Evolutionary conservation across 2,113 vertebrate species (phyloP).

Genomic region (Cynoglossus semilaevis): DNA sequence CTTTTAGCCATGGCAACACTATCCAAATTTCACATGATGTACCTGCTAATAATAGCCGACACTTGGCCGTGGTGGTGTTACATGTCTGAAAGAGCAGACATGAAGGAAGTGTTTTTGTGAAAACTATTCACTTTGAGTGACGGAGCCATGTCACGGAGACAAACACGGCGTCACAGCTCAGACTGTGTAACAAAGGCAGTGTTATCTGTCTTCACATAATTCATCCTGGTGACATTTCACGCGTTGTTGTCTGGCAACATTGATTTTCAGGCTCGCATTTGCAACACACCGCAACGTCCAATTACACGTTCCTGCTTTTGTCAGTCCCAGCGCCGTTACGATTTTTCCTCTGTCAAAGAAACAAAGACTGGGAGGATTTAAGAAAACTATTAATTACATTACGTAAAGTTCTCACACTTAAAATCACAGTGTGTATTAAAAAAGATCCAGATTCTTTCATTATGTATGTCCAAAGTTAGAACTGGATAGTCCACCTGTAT

Average conservation of each 20-base stretch:
- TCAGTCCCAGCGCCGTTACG: not conserved
- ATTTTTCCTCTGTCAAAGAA: too few relatives aligned
- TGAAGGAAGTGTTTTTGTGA: slow-evolving; percentile 21
- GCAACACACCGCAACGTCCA: slow-evolving; percentile 38
- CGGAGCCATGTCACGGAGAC: slow-evolving; percentile 4
- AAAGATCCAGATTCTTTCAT: not conserved
- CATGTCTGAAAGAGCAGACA: slow-evolving; percentile 21
- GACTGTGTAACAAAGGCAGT: slow-evolving; percentile 10
- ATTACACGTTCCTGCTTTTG: slow-evolving; percentile 12
- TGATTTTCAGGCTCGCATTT: slow-evolving; percentile 37
- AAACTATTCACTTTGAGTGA: slow-evolving; percentile 25
- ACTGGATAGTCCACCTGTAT: slow-evolving; percentile 4
- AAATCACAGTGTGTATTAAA: not conserved
- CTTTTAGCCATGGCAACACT: slow-evolving; percentile 24
- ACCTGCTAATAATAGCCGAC: slow-evolving; percentile 39
- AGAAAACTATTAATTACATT: not conserved
- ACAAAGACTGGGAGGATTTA: too few relatives aligned
- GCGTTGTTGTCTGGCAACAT: slow-evolving; percentile 49
- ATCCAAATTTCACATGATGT: slow-evolving; percentile 35
- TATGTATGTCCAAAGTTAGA: slow-evolving; percentile 12
- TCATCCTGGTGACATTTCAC: slow-evolving; percentile 37
- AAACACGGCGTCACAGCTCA: slow-evolving; percentile 16
- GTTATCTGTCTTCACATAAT: slow-evolving; percentile 31
- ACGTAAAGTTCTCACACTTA: not conserved
- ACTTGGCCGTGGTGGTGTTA: slow-evolving; percentile 31